These are phyloP conservation scores for Oeneis ivallda DNA, from an alignment of 2,888 invertebrate species.

Conservation along the genomic window DNA sequence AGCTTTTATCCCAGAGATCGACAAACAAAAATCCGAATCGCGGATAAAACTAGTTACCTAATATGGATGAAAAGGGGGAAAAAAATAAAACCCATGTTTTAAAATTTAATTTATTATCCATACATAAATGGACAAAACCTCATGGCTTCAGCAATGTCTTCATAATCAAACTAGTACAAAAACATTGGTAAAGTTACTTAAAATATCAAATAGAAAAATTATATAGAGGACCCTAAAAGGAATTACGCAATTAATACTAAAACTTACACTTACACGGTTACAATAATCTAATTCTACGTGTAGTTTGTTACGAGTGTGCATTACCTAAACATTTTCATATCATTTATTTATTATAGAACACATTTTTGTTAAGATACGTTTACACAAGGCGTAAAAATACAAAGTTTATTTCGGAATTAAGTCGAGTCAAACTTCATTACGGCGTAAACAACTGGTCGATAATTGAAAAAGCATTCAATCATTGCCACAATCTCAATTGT, in stretches of 20 bases:
- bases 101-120: conserved; percentile 75
- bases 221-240: conserved; percentile 63
- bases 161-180: conserved; percentile 60
- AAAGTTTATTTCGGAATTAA: not conserved
- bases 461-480: too few species aligned
- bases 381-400: conserved; percentile 15
- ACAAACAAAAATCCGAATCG: too few species aligned
- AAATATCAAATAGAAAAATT: conserved; percentile 71
- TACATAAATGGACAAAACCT: conserved; percentile 71
- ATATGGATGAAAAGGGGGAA: not conserved
- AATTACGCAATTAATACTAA: conserved; percentile 65
- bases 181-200: conserved; percentile 67
- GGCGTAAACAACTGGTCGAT: not conserved
- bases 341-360: conserved; percentile 30
- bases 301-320: conserved; percentile 42
- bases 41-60: too few species aligned
- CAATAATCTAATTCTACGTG: conserved; percentile 45
- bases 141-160: conserved; percentile 69
- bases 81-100: conserved; percentile 50
- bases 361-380: conserved; percentile 34
- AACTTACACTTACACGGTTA: conserved; percentile 67
- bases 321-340: conserved; percentile 37
- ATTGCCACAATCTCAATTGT: too few species aligned
- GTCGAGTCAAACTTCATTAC: not conserved
- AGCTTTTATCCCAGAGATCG: too few species aligned